phyloP scores from a whole-genome alignment of 2,888 invertebrate species.

The Eristalis arbustorum region DNA sequence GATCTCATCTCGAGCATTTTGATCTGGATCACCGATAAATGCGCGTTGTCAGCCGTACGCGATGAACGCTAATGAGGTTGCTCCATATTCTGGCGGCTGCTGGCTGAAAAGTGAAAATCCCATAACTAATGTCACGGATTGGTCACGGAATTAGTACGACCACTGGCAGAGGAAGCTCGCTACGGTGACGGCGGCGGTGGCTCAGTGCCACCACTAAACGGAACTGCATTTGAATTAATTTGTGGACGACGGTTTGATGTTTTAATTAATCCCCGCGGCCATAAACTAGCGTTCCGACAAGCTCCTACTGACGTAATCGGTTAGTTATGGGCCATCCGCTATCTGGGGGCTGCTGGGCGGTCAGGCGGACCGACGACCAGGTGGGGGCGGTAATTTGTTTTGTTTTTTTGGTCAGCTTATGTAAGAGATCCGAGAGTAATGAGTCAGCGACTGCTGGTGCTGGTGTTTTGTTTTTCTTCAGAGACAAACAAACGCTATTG shows the following conservation, averaged over 20 bases:
- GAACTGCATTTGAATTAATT: conserved; percentile 39
- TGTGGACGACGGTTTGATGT: conserved; percentile 35
- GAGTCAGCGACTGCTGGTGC: neutral
- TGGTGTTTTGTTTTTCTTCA: neutral
- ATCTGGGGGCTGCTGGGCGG: neutral
- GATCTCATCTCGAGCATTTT: neutral
- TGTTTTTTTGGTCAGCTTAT: conserved; percentile 35
- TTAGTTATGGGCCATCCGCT: conserved; percentile 22
- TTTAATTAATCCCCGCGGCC: conserved; percentile 20
- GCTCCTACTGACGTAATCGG: conserved; percentile 48
- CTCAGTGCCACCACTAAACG: conserved; percentile 12
- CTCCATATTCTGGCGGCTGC: conserved; percentile 39
- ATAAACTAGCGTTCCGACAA: conserved; percentile 22
- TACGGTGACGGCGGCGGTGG: neutral
- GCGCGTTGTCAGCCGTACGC: conserved; percentile 3
- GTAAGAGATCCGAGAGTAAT: conserved; percentile 18
- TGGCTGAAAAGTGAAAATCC: conserved; percentile 39
- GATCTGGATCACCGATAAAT: conserved; percentile 31
- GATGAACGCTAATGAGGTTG: conserved; percentile 43
- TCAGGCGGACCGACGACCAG: neutral
- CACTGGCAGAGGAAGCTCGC: neutral
- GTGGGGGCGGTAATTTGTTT: conserved; percentile 35
- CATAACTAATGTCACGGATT: conserved; percentile 35
- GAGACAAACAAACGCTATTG: conserved; percentile 4
- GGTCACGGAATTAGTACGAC: conserved; percentile 30